phyloP scores from a whole-genome alignment of 2,797 vertebrate genomes.

The Chrosomus eos region DNA sequence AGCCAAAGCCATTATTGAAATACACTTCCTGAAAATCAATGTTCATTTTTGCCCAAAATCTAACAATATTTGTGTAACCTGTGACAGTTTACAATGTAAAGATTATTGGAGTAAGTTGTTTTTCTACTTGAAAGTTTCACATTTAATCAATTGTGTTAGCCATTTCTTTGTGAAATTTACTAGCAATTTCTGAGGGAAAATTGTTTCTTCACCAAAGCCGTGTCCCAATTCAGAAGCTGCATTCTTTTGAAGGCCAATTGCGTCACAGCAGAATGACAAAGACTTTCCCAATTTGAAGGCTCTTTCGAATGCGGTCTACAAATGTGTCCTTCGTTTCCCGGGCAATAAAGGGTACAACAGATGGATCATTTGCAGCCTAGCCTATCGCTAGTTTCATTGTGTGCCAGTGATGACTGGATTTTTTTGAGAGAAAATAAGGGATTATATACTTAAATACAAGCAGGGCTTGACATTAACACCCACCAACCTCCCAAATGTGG shows the following conservation, averaged over 20 bases:
- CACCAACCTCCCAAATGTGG: no score
- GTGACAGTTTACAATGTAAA: neutral
- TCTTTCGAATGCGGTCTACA: rapidly evolving
- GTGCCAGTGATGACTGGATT: neutral
- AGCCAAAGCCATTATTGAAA: neutral
- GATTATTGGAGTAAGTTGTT: neutral
- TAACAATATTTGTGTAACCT: neutral
- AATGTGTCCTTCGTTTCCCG: neutral
- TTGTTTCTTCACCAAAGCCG: neutral
- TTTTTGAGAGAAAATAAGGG: neutral
- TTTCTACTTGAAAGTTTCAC: neutral
- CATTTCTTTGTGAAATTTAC: neutral
- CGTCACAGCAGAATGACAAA: neutral
- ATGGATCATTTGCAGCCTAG: neutral
- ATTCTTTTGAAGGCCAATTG: neutral
- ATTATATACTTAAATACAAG: neutral
- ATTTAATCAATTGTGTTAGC: no score
- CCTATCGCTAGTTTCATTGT: neutral
- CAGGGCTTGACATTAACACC: no score
- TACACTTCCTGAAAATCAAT: neutral
- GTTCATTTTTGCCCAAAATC: neutral
- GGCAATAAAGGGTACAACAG: neutral
- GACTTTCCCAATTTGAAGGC: neutral
- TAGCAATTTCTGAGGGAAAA: neutral
- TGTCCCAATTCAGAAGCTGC: neutral